Evolutionary conservation across 2,113 vertebrate species (phyloP), one percentile per base, ranked within the genome.

Genomic region (Podarcis raffonei): DNA sequence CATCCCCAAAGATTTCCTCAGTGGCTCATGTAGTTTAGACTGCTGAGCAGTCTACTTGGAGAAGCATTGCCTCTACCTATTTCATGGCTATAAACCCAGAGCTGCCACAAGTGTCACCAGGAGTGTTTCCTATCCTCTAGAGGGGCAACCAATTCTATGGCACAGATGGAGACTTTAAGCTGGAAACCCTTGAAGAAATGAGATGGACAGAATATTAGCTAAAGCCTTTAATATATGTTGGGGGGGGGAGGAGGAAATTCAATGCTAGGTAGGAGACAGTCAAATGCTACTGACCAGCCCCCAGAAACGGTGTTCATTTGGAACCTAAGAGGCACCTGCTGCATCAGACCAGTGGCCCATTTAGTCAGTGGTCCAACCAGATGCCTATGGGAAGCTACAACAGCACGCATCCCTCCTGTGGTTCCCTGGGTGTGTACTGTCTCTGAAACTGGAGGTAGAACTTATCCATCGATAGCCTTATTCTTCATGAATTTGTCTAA

Each of bases 81-180:
- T 75, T 85, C 35, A 13, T 13, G 2, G 39, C 12, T 77, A 53
- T 5, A 13, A 37, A 20, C 57, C 32, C 32, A 0, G 1, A 2
- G 25, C 32, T 1, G 53, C 35, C 22, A 39, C 32, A 0, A 0
- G 12, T 0, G 1, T 1, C 12, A 27, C 25, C 65, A 39, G 80
- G 71, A 66, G 23, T 75, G 27, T 82, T 30, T 75, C 12, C 16
- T 72, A n/a, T 72, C 78, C 5, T 62, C 18, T 62, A 71, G n/a
- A n/a, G 9, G 12, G 30, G 27, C 27, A 42, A 48, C 6, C 6
- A 11, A 39, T 89, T 62, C 11, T 37, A 75, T 39, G 62, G 74
- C 48, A 84, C 74, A 59, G 15, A 37, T 59, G 30, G 3, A 42
- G 11, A 25, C 6, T 42, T 30, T 81, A 78, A 86, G 18, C 7